Evolutionary conservation across 37 sponge, comb jelly and placozoan genomes (phyloP), one percentile per base, ranked within the genome.

Genomic region (Diacarnus erythraeanus): DNA sequence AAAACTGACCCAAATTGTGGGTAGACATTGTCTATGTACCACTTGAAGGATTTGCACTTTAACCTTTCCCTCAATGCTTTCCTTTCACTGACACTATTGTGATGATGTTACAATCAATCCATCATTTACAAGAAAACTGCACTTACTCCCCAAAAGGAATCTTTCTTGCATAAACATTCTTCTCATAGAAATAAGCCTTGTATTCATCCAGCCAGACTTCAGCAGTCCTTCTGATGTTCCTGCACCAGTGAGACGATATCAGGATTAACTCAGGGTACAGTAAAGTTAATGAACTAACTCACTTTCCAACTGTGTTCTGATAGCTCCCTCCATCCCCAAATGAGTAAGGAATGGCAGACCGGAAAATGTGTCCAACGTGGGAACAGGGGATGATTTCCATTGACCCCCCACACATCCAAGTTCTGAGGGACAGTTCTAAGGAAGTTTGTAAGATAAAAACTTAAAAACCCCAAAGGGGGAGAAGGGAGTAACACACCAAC

Each of bases 151-250:
- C 94, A 70, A 71, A 77, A 33, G 58, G 78, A 1, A 77, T 54
- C 3, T 42, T 69, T 25, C 39, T 76, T 22, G 82, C 59, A 59
- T 59, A 79, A 1, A 90, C 82, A 21, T 80, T 83, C 33, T 36
- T 31, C 68, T 80, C 76, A 81, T 94, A 94, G 81, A 74, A 94
- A 22, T 79, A 77, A 1, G 74, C 80, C 83, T 88, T 90, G 77
- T 95, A 91, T 6, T 85, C 81, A 38, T 91, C 96, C 84, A 95
- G 20, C 96, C 96, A 95, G 0, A 95, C 92, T 79, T 94, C 95
- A 51, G 84, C 95, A 26, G 85, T 71, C 27, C 95, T 63, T 4
- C 83, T 59, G 37, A 77, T 84, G 57, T 94, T 94, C 64, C 91
- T 80, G 57, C 4, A 59, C 33, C 40, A 54, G 64, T 1, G 51